A percentile compares a stretch with the other conserved stretches of the same genome.
Conservation (phyloP, 2,888 invertebrate genomes). For the Lapara coniferarum region DNA sequence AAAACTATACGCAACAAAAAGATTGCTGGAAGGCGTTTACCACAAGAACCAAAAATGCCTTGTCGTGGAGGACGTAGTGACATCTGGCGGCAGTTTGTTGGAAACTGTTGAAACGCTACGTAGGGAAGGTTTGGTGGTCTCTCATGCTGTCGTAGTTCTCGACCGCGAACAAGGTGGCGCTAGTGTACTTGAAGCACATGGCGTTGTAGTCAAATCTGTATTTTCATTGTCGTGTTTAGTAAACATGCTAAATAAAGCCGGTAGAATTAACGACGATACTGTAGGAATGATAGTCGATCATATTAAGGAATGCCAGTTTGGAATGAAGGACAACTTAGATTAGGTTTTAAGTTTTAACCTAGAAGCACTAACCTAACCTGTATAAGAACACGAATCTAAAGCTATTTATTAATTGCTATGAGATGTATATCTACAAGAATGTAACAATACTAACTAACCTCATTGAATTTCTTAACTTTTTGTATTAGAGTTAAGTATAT, state of each 20-base stretch:
- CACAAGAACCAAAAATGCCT: slow-evolving; percentile 87
- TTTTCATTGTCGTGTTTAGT: slow-evolving; percentile 87
- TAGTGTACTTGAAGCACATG: slow-evolving; percentile 87
- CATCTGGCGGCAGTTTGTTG: slow-evolving; percentile 95
- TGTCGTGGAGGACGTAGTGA: slow-evolving; percentile 97
- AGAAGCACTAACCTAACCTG: neutral
- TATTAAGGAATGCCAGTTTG: slow-evolving; percentile 70
- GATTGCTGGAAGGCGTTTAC: slow-evolving; percentile 95
- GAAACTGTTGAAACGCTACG: slow-evolving; percentile 92
- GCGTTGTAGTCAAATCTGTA: slow-evolving; percentile 87
- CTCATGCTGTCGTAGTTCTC: slow-evolving; percentile 93
- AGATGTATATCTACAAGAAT: too few species aligned
- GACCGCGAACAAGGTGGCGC: slow-evolving; percentile 96
- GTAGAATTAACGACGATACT: slow-evolving; percentile 83
- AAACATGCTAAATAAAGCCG: slow-evolving; percentile 84
- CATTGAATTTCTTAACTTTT: too few species aligned
- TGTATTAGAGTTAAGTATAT: too few species aligned
- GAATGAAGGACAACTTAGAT: slow-evolving; percentile 60
- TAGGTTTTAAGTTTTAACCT: slow-evolving; percentile 20
- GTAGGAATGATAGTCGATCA: slow-evolving; percentile 68
- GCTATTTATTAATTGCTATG: too few species aligned
- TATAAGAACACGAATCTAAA: neutral
- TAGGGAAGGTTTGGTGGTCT: slow-evolving; percentile 86
- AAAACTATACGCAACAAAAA: slow-evolving; percentile 97
- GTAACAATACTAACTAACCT: too few species aligned